These are phyloP conservation scores for Sebastes fasciatus DNA, from an alignment of 2,113 vertebrate species.

Conservation along the genomic window DNA sequence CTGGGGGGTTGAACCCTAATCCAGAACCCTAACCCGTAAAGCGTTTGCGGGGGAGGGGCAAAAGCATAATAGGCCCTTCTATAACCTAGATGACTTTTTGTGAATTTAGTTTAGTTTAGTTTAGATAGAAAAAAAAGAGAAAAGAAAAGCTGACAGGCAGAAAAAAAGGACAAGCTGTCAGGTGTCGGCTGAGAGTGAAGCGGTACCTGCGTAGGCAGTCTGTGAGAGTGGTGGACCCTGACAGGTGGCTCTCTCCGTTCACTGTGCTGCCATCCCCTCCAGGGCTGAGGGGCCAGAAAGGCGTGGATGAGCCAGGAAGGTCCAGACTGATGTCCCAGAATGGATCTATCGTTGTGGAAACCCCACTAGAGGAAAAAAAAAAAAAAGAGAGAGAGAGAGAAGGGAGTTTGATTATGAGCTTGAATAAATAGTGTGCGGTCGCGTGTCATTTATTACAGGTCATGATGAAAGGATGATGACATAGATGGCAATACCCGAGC, in stretches of 20 bases:
- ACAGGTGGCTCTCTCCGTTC: constrained; percentile 94
- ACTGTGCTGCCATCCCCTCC: constrained; percentile 93
- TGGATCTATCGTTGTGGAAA: constrained; percentile 98
- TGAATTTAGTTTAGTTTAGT: neutral
- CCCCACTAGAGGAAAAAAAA: constrained; percentile 85
- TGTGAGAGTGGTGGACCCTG: constrained; percentile 95
- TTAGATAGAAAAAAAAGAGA: neutral
- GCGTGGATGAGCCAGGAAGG: constrained; percentile 96
- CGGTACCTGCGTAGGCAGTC: constrained; percentile 97
- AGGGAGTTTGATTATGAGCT: neutral
- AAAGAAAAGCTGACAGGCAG: neutral
- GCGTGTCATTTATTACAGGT: constrained; percentile 33
- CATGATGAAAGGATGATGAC: constrained; percentile 67
- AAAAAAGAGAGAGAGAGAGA: neutral
- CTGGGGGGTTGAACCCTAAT: too few relatives aligned
- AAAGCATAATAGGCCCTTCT: neutral
- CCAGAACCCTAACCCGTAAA: too few relatives aligned
- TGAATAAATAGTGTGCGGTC: constrained; percentile 13
- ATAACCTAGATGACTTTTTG: neutral
- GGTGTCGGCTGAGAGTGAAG: neutral
- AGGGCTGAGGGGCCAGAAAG: constrained; percentile 98
- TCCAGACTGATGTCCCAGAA: constrained; percentile 99
- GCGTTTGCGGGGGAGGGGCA: too few relatives aligned
- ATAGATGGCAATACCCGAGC: constrained; percentile 35
- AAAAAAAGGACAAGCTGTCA: neutral